phyloP scores from a whole-genome alignment of 2,888 invertebrate species.

The Charanyca ferruginea region DNA sequence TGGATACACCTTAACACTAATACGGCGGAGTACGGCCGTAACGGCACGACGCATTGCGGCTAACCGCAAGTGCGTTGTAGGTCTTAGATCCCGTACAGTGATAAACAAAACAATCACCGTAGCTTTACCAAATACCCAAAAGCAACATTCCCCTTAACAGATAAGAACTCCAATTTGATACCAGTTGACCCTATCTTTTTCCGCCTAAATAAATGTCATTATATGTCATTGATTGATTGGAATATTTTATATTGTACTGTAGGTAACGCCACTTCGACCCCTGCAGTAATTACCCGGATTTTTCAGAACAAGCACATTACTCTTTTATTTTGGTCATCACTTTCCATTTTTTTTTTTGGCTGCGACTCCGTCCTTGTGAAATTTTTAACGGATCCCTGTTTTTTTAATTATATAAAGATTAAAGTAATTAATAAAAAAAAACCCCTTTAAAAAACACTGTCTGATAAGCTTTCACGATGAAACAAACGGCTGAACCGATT shows the following conservation, averaged over 20 bases:
- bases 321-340: conserved; percentile 26
- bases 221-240: conserved; percentile 84
- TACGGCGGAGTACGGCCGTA: too few relatives aligned
- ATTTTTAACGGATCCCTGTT: too few relatives aligned
- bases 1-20: too few relatives aligned
- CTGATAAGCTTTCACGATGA: too few relatives aligned
- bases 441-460: too few relatives aligned
- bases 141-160: conserved; percentile 68
- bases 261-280: conserved; percentile 15
- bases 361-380: too few relatives aligned
- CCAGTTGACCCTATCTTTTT: conserved; percentile 75
- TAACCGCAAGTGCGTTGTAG: too few relatives aligned
- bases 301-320: not conserved
- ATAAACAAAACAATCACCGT: not conserved
- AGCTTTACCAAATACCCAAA: not conserved
- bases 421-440: too few relatives aligned
- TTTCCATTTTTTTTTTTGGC: conserved; percentile 12
- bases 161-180: conserved; percentile 77
- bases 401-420: too few relatives aligned
- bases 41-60: too few relatives aligned
- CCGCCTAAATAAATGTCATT: conserved; percentile 83
- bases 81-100: too few relatives aligned
- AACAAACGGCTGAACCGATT: too few relatives aligned
- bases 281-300: conserved; percentile 42
- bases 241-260: conserved; percentile 71